A percentile compares a stretch with the other conserved stretches of the same genome.
These are phyloP conservation scores for Campylomormyrus numenius DNA, from an alignment of 2,113 vertebrate species.

Conservation along the genomic window DNA sequence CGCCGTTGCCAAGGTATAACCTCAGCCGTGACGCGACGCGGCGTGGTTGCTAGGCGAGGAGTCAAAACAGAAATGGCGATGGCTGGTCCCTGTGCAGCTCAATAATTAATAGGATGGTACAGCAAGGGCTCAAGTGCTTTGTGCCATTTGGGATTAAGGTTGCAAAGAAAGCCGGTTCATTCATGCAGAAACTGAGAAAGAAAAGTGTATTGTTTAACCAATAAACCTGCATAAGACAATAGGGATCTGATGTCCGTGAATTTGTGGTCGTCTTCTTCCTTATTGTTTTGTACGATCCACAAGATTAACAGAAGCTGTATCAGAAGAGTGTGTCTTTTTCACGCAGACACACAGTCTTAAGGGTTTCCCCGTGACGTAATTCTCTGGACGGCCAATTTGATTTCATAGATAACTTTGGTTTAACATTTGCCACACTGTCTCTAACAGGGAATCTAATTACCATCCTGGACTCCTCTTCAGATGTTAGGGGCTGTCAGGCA, in stretches of 20 bases:
- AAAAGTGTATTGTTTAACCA: background rate
- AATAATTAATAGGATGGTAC: conserved; percentile 50
- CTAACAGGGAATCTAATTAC: background rate
- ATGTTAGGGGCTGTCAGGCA: background rate
- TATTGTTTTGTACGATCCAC: background rate
- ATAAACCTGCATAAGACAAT: background rate
- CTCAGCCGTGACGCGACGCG: conserved; percentile 42
- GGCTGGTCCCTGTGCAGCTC: conserved; percentile 28
- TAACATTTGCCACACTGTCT: background rate
- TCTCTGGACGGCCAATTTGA: conserved; percentile 25
- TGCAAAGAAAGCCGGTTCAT: background rate
- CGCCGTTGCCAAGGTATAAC: conserved; percentile 48
- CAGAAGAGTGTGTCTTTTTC: background rate
- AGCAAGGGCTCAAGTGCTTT: background rate
- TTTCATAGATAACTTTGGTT: conserved; percentile 22
- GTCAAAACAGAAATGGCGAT: conserved; percentile 20
- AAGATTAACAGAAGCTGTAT: background rate
- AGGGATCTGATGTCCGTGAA: background rate
- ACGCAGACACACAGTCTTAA: background rate
- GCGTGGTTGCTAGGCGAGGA: conserved; percentile 55
- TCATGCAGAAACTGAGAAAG: background rate
- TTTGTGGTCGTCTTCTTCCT: background rate
- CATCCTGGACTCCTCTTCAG: background rate
- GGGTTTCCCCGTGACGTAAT: background rate
- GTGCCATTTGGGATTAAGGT: background rate